Evolutionary conservation across 2,888 invertebrate genomes (phyloP), one percentile per base, ranked within the genome.

Genomic region (Phlogophora meticulosa): DNA sequence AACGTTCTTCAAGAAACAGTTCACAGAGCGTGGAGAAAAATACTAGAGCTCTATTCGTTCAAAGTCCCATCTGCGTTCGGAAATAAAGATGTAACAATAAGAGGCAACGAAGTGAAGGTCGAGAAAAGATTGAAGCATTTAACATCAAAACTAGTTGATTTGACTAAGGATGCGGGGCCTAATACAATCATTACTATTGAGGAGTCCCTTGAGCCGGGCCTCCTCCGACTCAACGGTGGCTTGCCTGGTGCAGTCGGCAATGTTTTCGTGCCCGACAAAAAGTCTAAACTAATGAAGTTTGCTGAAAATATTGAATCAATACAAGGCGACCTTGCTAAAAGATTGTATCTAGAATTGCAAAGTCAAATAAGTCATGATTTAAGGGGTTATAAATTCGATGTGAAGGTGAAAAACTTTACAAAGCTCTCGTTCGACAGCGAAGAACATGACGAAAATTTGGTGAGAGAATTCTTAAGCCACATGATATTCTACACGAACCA

Each of bases 21-120:
- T 28, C 4, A 28, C 28, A 5, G 5, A 28, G 28, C 28, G 4
- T 28, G 28, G 28, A 28, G 28, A 28, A 28, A 28, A 28, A 28
- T 28, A 28, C 5, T 28, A 28, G 28, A 28, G 28, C 28, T 5
- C 28, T 28, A 4, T 2, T 28, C 28, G 28, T 22, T 57, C 22
- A 57, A 48, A 57, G 57, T 57, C 0, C 57, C 57, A 7, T 20
- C 48, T 34, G n/a, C 22, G 7, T 57, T 57, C 11, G 57, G 57
- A 11, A 57, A 57, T 34, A 57, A 46, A 22, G 57, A 57, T 46
- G n/a, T 57, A 22, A 22, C 57, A 22, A 57, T 57, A 7, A 46
- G 34, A 57, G 57, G 57, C 1, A 4, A 34, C n/a, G 48, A 46
- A 2, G 34, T 0, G 7, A 57, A 57, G 34, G 22, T 57, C 5